Percentiles rank a stretch among this genome's conserved stretches.
phyloP scores from a whole-genome alignment of 2,113 vertebrate genomes.

The Rhea pennata region DNA sequence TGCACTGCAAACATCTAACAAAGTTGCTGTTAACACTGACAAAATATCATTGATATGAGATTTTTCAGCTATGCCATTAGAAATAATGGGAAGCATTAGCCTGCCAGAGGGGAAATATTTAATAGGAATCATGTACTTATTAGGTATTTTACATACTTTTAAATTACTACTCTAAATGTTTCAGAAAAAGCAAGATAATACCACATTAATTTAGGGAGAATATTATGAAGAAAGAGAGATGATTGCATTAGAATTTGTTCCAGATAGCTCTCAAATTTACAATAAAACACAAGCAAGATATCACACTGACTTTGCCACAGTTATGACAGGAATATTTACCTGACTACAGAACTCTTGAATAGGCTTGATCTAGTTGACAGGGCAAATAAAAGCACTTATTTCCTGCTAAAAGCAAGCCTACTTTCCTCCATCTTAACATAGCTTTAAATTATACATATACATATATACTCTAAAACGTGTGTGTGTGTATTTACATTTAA shows the following conservation, averaged over 20 bases:
- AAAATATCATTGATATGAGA: slow-evolving; percentile 42
- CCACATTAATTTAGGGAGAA: background rate
- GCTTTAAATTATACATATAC: background rate
- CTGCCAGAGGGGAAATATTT: slow-evolving; percentile 63
- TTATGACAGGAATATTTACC: background rate
- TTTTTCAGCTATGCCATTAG: slow-evolving; percentile 40
- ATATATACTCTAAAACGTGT: background rate
- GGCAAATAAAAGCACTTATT: background rate
- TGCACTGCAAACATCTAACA: background rate
- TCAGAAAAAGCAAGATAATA: background rate
- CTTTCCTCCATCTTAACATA: background rate
- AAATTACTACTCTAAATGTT: slow-evolving; percentile 50
- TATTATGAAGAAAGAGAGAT: background rate
- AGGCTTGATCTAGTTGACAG: background rate
- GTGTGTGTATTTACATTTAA: background rate
- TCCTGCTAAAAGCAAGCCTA: background rate
- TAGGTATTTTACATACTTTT: slow-evolving; percentile 59
- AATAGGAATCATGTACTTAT: slow-evolving; percentile 31
- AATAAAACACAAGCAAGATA: background rate
- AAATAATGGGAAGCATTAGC: slow-evolving; percentile 44
- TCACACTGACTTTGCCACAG: background rate
- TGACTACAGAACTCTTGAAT: background rate
- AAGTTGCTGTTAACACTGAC: slow-evolving; percentile 34
- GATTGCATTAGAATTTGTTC: background rate
- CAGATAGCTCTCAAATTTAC: background rate